phyloP scores from a whole-genome alignment of 1,140 invertebrate species.

The Heliconius hewitsoni region DNA sequence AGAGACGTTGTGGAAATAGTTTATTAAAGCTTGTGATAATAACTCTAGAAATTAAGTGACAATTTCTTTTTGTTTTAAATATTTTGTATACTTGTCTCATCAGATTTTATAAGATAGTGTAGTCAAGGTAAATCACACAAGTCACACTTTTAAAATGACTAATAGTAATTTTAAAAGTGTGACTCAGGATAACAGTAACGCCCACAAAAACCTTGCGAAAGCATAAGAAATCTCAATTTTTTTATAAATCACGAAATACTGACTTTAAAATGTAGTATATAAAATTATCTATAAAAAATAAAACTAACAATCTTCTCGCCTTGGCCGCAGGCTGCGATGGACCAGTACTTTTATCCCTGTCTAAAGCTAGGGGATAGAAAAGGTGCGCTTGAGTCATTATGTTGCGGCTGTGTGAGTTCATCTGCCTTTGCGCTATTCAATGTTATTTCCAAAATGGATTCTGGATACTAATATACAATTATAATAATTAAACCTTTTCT shows the following conservation, averaged over 20 bases:
- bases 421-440: slow-evolving; percentile 32
- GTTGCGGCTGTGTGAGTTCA: slow-evolving; percentile 34
- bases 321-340: slow-evolving; percentile 35
- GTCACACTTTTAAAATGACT: not conserved
- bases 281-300: slow-evolving; percentile 35
- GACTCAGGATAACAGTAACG: slow-evolving; percentile 23
- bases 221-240: slow-evolving; percentile 4
- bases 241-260: slow-evolving; percentile 8
- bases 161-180: slow-evolving; percentile 20
- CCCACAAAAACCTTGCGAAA: slow-evolving; percentile 14
- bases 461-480: slow-evolving; percentile 5
- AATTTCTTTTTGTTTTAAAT: not conserved
- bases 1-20: slow-evolving; percentile 9
- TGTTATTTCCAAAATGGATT: slow-evolving; percentile 12
- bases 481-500: not conserved
- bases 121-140: not conserved
- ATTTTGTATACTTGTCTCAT: not conserved
- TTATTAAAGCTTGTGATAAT: slow-evolving; percentile 1
- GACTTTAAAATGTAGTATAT: slow-evolving; percentile 21
- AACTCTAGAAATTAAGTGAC: not conserved
- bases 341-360: slow-evolving; percentile 39
- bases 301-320: slow-evolving; percentile 30
- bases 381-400: slow-evolving; percentile 37
- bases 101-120: not conserved
- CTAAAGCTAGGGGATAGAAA: slow-evolving; percentile 39